Percentiles rank a stretch among this genome's conserved stretches.
These are phyloP conservation scores for Thymelicus lineola DNA, from an alignment of 2,888 invertebrate species.

Conservation along the genomic window DNA sequence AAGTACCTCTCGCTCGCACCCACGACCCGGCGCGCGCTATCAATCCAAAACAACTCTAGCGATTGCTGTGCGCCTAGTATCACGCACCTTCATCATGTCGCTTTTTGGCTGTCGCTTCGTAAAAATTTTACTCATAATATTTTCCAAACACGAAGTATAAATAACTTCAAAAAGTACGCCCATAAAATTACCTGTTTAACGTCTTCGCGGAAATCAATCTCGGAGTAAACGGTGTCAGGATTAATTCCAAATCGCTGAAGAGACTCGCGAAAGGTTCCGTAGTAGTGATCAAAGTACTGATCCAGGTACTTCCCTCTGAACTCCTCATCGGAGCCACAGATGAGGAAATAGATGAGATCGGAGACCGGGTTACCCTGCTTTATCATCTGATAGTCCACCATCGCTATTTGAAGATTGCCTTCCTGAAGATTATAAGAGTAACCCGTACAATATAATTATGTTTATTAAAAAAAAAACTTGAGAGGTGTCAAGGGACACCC, in stretches of 20 bases:
- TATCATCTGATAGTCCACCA: slow-evolving; percentile 51
- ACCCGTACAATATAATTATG: too few species aligned
- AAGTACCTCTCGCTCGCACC: too few species aligned
- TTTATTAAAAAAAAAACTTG: too few species aligned
- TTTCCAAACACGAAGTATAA: too few species aligned
- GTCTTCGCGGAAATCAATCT: slow-evolving; percentile 51
- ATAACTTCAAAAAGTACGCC: too few species aligned
- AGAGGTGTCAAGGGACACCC: too few species aligned
- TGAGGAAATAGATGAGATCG: slow-evolving; percentile 53
- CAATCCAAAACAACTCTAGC: too few species aligned
- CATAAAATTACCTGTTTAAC: slow-evolving; percentile 46
- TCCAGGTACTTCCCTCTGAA: slow-evolving; percentile 49
- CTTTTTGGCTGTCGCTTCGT: too few species aligned
- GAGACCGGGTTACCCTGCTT: slow-evolving; percentile 42
- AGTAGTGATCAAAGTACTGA: slow-evolving; percentile 50
- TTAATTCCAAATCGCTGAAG: slow-evolving; percentile 46
- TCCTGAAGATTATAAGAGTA: slow-evolving; percentile 44
- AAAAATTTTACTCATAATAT: too few species aligned
- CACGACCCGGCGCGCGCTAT: too few species aligned
- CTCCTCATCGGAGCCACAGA: slow-evolving; percentile 51
- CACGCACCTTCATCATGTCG: too few species aligned
- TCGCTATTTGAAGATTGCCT: slow-evolving; percentile 45
- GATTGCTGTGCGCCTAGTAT: too few species aligned
- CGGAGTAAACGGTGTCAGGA: slow-evolving; percentile 47
- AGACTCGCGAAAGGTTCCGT: slow-evolving; percentile 45